Evolutionary conservation across 2,888 invertebrate species (phyloP), one percentile per base, ranked within the genome.

Genomic region (Tenthredo notha): DNA sequence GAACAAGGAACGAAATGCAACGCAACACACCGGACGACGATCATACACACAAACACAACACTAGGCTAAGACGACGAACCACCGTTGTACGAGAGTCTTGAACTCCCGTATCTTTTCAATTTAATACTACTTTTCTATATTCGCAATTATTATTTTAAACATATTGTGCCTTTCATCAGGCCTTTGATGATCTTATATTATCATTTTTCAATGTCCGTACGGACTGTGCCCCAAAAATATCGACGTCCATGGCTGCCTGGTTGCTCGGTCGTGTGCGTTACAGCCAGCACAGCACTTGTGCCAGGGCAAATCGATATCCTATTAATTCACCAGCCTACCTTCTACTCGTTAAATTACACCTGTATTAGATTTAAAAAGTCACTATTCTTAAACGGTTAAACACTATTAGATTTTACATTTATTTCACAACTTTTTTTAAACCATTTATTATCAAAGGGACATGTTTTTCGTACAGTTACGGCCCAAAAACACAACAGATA

Each of bases 241-340:
- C 92, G 92, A 92, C 92, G 91, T 93, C 92, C 93, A 93, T 93
- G 92, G 90, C 92, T 91, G 91, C 90, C 89, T 88, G 88, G 88
- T 50, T 83, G 83, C 65, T 70, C 83, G 84, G 83, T 70, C 83
- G 86, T 85, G 87, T 86, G 85, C 83, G 90, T 88, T 88, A 88
- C 89, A 89, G 88, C 86, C 87, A 87, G 88, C 87, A 87, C 86
- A 83, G 85, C 87, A 88, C 87, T 89, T 89, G 88, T 91, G 87
- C 85, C 67, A 67, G 67, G 74, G 91, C 91, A 92, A 91, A 91
- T 91, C 91, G 91, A 91, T 91, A 91, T 91, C 91, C 90, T 91
- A 91, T 90, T 91, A 91, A 91, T 91, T 91, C 91, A 90, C 89
- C 88, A 89, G 89, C 91, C 91, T 90, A 89, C 89, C 90, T 90